Evolutionary conservation across 2,888 invertebrate genomes (phyloP), one percentile per base, ranked within the genome.

Genomic region (Apoda limacodes): DNA sequence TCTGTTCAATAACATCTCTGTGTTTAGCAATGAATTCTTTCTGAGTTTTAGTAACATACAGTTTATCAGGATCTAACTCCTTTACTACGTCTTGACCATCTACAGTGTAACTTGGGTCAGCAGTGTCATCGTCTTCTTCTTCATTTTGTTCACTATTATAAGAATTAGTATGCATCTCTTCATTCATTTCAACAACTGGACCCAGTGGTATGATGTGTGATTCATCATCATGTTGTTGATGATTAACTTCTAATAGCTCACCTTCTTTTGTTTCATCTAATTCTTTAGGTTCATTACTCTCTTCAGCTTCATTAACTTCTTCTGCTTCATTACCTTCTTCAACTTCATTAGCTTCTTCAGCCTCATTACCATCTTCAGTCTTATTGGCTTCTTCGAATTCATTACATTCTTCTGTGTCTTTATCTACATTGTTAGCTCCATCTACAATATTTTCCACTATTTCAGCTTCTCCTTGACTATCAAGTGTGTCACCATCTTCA

Each of bases 161-260:
- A 0, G 72, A 64, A 35, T 71, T 67, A 1, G 35, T 60, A 50
- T 60, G 66, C 37, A 72, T 46, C 32, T 83, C 84, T 38, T 65
- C 69, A 46, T 83, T 85, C 15, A 84, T 69, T 40, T 70, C 74
- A 2, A 80, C 70, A 3, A 71, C 64, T 2, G 78, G 74, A 7
- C 52, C 51, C 14, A 67, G 57, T 2, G 65, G 65, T 13, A 66
- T 58, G 12, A 60, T 39, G 4, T 74, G 72, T 7, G 76, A 75
- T 5, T 80, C 71, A 1, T 76, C 66, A 2, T 78, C 69, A 7
- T 65, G 61, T 9, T 59, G 61, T 9, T 60, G 59, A 29, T 62
- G 55, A 43, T 62, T 62, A 2, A 45, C 37, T 17, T 50, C 47
- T 9, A 25, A 11, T 14, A 32, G 31, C 14, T 51, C 52, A n/a